Conservation (phyloP, 2,113 vertebrate genomes). For the Tachysurus vachellii region DNA sequence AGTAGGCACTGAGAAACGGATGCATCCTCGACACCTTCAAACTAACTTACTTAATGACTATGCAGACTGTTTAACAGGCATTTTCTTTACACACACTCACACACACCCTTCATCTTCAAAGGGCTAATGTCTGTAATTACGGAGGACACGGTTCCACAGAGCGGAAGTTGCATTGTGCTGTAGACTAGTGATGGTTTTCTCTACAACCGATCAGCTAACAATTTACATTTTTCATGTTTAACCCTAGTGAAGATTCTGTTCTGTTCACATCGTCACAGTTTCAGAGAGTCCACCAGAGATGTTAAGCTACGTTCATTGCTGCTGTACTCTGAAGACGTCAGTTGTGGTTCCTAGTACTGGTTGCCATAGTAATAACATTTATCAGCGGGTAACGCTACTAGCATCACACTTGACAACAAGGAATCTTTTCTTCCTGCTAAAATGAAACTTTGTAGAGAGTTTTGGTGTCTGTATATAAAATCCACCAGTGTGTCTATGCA, state of each 20-base stretch:
- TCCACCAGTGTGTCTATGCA: no score
- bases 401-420: no score
- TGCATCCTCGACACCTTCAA: slow-evolving; percentile 63
- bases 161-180: not conserved
- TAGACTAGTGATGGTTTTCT: not conserved
- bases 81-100: not conserved
- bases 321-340: no score
- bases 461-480: no score
- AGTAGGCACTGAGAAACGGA: slow-evolving; percentile 45
- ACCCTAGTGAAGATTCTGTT: not conserved
- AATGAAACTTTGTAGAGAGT: no score
- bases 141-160: not conserved
- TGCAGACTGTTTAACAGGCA: slow-evolving; percentile 18
- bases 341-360: no score
- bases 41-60: slow-evolving; percentile 10
- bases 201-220: not conserved
- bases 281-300: not conserved
- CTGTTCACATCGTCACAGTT: not conserved
- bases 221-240: not conserved
- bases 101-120: not conserved
- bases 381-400: no score
- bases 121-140: not conserved
- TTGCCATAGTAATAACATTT: no score
- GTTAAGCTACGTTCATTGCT: no score
- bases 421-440: no score